A percentile compares a stretch with the other conserved stretches of the same genome.
Evolutionary conservation across 2,888 invertebrate species (phyloP).

Genomic region (Nysson spinosus): DNA sequence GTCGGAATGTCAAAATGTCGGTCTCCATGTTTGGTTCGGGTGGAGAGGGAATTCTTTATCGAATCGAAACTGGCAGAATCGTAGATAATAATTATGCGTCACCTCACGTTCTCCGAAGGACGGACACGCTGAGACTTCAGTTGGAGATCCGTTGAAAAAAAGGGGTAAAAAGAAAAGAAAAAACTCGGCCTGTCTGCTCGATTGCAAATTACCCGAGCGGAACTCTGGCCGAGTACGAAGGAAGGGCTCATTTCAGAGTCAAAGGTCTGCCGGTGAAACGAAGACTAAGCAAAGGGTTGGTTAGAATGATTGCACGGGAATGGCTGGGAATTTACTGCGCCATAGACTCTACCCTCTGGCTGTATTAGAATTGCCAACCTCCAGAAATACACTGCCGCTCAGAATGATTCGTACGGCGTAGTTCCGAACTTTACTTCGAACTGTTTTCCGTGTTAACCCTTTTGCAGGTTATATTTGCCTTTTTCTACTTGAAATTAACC

Average conservation of each 20-base stretch:
- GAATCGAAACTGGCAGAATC: slow-evolving; percentile 6
- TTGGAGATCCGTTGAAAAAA: background rate
- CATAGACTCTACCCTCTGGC: slow-evolving; percentile 27
- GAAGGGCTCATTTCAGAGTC: slow-evolving; percentile 47
- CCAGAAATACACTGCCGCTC: too few relatives aligned
- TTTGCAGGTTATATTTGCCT: too few relatives aligned
- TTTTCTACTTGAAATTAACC: too few relatives aligned
- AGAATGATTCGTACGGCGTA: too few relatives aligned
- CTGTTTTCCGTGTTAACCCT: too few relatives aligned
- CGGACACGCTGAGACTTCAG: slow-evolving; percentile 13
- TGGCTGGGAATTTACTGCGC: slow-evolving; percentile 56
- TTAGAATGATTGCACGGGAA: slow-evolving; percentile 58
- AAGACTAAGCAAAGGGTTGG: slow-evolving; percentile 49
- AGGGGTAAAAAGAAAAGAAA: slow-evolving; percentile 22
- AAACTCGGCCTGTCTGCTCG: slow-evolving; percentile 36
- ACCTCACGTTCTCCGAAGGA: slow-evolving; percentile 62
- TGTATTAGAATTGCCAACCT: slow-evolving; percentile 41
- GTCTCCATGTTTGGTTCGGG: too few relatives aligned
- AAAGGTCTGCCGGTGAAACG: slow-evolving; percentile 54
- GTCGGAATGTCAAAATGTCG: too few relatives aligned
- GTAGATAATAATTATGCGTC: slow-evolving; percentile 49
- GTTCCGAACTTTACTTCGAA: too few relatives aligned
- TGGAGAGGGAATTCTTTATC: too few relatives aligned
- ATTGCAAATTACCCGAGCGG: slow-evolving; percentile 55
- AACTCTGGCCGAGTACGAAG: slow-evolving; percentile 25